A percentile compares a stretch with the other conserved stretches of the same genome.
phyloP scores from a whole-genome alignment of 2,797 vertebrate species.

The Melanotaenia boesemani region DNA sequence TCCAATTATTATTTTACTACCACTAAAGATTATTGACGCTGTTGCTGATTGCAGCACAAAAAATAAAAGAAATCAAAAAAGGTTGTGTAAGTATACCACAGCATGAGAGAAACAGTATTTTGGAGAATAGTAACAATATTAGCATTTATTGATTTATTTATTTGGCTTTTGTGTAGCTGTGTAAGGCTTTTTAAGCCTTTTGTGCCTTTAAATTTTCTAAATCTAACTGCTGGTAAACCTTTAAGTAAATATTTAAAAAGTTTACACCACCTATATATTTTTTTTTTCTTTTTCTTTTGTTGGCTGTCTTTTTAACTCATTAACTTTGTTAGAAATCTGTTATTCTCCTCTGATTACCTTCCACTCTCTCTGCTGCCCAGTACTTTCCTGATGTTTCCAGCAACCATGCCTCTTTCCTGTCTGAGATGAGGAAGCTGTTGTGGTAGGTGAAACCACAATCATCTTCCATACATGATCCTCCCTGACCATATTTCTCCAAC shows the following conservation, averaged over 20 bases:
- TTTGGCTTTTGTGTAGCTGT: not conserved
- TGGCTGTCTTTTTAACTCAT: not conserved
- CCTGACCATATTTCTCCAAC: slow-evolving; percentile 92
- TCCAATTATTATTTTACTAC: not conserved
- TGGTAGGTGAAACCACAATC: slow-evolving; percentile 90
- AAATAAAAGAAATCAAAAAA: no score
- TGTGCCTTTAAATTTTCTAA: not conserved
- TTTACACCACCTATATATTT: not conserved
- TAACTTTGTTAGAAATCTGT: not conserved
- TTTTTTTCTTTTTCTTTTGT: not conserved
- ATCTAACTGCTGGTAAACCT: not conserved
- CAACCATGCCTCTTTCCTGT: slow-evolving; percentile 94
- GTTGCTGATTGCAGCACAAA: not conserved
- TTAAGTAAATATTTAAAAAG: not conserved
- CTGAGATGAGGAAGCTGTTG: slow-evolving; percentile 97
- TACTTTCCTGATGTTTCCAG: slow-evolving; percentile 93
- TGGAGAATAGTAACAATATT: no score
- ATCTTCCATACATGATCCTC: slow-evolving; percentile 94
- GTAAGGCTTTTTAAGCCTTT: not conserved
- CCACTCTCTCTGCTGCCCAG: slow-evolving; percentile 95
- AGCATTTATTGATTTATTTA: no score
- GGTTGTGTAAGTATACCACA: no score
- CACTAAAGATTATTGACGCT: not conserved
- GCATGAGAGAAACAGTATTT: no score
- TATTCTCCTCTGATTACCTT: slow-evolving; percentile 81